Evolutionary conservation across 2,888 invertebrate species (phyloP).

Genomic region (Trichogramma evanescens): DNA sequence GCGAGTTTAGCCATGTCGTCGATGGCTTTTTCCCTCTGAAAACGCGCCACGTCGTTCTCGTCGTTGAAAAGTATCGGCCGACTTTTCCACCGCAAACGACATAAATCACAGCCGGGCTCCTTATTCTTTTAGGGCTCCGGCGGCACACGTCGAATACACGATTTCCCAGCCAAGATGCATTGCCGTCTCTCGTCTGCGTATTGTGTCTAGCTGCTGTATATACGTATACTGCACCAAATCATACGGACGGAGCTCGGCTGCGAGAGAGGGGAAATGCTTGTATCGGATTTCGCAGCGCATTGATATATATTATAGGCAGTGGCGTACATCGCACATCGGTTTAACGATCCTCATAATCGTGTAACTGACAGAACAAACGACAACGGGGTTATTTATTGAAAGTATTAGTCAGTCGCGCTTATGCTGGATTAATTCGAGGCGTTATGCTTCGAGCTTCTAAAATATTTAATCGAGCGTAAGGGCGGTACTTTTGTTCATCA

Average conservation of each 20-base stretch:
- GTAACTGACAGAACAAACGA: no score
- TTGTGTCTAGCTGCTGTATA: neutral
- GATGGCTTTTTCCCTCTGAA: constrained; percentile 8
- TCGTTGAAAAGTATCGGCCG: neutral
- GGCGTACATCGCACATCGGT: no score
- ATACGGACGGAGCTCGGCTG: constrained; percentile 15
- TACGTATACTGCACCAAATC: no score
- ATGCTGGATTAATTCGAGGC: no score
- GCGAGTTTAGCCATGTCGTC: neutral
- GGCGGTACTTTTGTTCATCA: no score
- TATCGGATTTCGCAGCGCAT: constrained; percentile 19
- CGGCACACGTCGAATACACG: constrained; percentile 6
- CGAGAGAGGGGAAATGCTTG: constrained; percentile 18
- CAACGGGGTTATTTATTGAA: no score
- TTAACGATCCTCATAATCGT: no score
- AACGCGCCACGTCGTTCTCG: constrained; percentile 3
- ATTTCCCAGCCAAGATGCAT: neutral
- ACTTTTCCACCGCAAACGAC: neutral
- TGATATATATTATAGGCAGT: neutral
- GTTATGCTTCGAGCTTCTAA: no score
- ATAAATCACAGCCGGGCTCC: constrained; percentile 13
- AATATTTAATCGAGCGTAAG: no score
- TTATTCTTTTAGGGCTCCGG: constrained; percentile 14
- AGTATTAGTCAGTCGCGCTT: no score
- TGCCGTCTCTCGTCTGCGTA: constrained; percentile 12